These are phyloP conservation scores for Grammomys dolichurus DNA, from an alignment of 2,113 vertebrate genomes.

Conservation along the genomic window DNA sequence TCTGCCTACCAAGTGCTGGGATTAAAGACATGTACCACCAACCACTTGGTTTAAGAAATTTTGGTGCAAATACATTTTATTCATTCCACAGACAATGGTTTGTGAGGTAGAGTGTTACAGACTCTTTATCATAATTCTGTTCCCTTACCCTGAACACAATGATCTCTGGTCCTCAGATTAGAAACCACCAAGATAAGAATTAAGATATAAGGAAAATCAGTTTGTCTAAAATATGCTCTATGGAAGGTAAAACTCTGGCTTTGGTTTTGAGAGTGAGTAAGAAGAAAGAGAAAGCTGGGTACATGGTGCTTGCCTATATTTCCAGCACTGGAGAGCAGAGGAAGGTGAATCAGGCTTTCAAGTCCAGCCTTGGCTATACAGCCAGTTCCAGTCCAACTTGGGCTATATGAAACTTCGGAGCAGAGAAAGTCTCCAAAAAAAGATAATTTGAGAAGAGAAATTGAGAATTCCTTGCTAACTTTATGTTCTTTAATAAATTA, in stretches of 20 bases:
- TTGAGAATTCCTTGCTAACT: constrained; percentile 13
- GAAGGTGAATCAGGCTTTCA: no score
- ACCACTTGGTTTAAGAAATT: not conserved
- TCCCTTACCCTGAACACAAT: not conserved
- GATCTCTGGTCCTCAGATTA: not conserved
- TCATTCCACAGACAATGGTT: constrained; percentile 34
- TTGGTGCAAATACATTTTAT: not conserved
- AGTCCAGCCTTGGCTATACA: not conserved
- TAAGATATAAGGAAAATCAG: constrained; percentile 18
- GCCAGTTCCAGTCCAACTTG: not conserved
- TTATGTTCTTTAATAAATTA: constrained; percentile 42
- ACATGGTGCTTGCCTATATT: no score
- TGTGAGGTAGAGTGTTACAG: not conserved
- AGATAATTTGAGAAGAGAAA: constrained; percentile 43
- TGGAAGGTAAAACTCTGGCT: not conserved
- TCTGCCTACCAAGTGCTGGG: not conserved
- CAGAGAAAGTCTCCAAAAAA: constrained; percentile 6
- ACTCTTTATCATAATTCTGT: not conserved
- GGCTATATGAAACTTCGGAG: not conserved
- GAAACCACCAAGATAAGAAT: constrained; percentile 23
- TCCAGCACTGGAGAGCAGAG: not conserved
- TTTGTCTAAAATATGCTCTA: constrained; percentile 10
- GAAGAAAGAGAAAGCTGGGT: constrained; percentile 10
- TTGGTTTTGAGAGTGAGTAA: constrained; percentile 48
- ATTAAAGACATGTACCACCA: not conserved